Base-by-base conservation (phyloP, 2,797 vertebrate genomes). In the Epinephelus coioides region DNA sequence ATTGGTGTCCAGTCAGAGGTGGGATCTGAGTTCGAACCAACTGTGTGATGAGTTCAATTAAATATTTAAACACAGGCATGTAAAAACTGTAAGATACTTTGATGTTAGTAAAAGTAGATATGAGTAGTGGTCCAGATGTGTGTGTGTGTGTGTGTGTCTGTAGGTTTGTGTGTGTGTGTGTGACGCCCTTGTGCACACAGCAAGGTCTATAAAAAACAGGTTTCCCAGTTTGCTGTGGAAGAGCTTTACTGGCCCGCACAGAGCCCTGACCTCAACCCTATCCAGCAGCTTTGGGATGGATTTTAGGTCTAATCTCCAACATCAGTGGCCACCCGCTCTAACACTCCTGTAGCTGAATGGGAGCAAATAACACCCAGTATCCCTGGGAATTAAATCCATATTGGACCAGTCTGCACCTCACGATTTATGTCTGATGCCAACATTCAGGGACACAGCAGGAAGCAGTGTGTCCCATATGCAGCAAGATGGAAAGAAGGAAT, bases 241-340 rank as follows among this genome's bases (percentile, higher is more conserved):
- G 14, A 61, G 55, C 55, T 68, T 34, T 43, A 25, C 43, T 54
- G 46, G 34, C 6, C 38, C 43, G 15, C 40, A 5, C 15, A 63
- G 23, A 59, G 25, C 25, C 25, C 25, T 46, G 60, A 86, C 62
- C 64, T 47, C 57, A 70, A 25, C 34, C 10, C 23, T 2, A 21
- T 62, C 67, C 44, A 78, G 38, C 56, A 49, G 23, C 54, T 62
- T 65, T 74, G 49, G 49, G 49, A 66, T 34, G 59, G 62, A 69
- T 63, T 50, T 19, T 11, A 40, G 46, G 69, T 34, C 11, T 73
- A 71, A 63, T 71, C 65, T 70, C 69, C 49, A 50, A 67, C 38
- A 53, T 73, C 46, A 55, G 44, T 27, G 60, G 21, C 40, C 34
- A 23, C 54, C 53, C 46, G 25, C 34, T 21, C 9, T 56, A n/a